Evolutionary conservation across 2,113 vertebrate species (phyloP).

Genomic region (Ammodramus savannarum): DNA sequence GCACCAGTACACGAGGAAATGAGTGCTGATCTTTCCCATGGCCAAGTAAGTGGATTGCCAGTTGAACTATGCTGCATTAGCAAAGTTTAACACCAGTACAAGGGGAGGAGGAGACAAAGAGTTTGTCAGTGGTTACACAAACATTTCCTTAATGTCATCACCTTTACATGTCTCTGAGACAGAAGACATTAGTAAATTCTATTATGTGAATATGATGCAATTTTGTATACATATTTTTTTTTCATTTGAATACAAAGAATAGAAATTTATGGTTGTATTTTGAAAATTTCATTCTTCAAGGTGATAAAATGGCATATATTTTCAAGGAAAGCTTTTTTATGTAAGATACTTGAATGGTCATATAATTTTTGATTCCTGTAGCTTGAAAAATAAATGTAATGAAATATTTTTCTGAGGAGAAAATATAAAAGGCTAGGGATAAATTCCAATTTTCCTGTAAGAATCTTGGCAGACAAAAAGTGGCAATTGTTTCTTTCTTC

Average conservation of each 20-base stretch:
- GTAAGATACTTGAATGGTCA: not conserved
- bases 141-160: not conserved
- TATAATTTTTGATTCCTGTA: not conserved
- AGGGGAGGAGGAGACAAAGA: not conserved
- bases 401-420: not conserved
- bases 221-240: not conserved
- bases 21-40: not conserved
- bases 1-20: not conserved
- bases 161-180: not conserved
- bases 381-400: not conserved
- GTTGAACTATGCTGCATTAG: not conserved
- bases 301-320: not conserved
- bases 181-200: not conserved
- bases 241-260: not conserved
- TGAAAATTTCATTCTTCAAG: not conserved
- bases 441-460: not conserved
- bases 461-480: not conserved
- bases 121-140: not conserved
- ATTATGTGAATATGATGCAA: not conserved
- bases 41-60: not conserved
- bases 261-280: not conserved
- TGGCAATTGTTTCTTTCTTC: not conserved
- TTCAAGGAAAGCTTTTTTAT: not conserved
- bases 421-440: not conserved
- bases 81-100: not conserved